phyloP scores from a whole-genome alignment of 1,140 invertebrate species.

The Saccostrea glomerata region DNA sequence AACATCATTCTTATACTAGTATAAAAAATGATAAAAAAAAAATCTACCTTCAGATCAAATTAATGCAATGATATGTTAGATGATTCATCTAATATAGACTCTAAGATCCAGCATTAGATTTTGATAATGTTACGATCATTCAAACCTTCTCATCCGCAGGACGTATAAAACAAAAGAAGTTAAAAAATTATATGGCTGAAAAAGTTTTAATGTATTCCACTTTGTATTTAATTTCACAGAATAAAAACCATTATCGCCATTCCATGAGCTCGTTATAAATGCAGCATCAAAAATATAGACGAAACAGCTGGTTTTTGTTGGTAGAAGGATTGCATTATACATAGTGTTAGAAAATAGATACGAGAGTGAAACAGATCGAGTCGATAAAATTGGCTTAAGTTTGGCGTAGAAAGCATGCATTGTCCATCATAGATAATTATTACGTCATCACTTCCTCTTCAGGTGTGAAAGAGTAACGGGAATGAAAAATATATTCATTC shows the following conservation, averaged over 20 bases:
- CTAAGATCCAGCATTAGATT: too few relatives aligned
- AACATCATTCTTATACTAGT: too few relatives aligned
- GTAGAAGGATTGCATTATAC: slow-evolving; percentile 9
- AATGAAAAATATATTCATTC: background rate
- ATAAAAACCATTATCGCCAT: background rate
- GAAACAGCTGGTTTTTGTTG: background rate
- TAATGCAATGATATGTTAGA: too few relatives aligned
- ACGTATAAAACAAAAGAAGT: background rate
- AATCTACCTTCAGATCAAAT: too few relatives aligned
- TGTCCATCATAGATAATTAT: slow-evolving; percentile 23
- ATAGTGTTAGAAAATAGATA: slow-evolving; percentile 26
- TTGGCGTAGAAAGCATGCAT: slow-evolving; percentile 27
- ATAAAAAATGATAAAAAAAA: too few relatives aligned
- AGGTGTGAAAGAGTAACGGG: background rate
- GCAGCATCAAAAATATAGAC: background rate
- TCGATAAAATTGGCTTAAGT: background rate
- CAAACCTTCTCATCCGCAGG: background rate
- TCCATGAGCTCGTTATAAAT: background rate
- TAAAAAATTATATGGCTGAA: background rate
- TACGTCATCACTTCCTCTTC: slow-evolving; percentile 18
- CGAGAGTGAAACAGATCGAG: background rate
- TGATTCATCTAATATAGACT: too few relatives aligned
- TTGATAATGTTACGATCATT: too few relatives aligned
- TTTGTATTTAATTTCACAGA: slow-evolving; percentile 22
- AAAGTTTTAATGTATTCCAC: background rate